Evolutionary conservation across 1,140 invertebrate genomes (phyloP), one percentile per base, ranked within the genome.

Genomic region (Oncopodura yosiiana): DNA sequence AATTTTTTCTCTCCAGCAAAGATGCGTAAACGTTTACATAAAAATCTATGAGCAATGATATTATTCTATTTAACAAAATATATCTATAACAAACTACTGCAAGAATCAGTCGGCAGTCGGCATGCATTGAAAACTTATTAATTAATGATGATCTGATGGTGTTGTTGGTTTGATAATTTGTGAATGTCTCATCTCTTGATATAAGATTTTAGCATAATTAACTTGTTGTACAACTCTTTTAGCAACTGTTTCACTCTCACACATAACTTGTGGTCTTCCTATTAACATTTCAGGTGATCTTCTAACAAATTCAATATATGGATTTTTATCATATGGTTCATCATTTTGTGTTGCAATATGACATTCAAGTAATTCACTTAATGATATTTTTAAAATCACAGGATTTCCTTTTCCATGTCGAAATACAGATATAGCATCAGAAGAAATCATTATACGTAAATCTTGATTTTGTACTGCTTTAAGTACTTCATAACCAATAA

Each of bases 141-240:
- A 11, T 26, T 37, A 23, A 39, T 18, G 51, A 14, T 56, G 30
- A 14, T 56, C 55, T 16, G 19, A 24, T 8, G 32, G n/a, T 0
- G 55, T 45, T 18, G n/a, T 44, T 0, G 46, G 38, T 26, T 61
- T 56, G 0, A 46, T 36, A 21, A 61, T 55, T 29, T 60, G 65
- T 9, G 74, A 75, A 37, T 83, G 81, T 55, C 75, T 72, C 56
- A 79, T 75, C 74, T 94, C 89, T 68, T 87, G 81, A 68, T 83
- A 86, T 65, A 92, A 78, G 66, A 81, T 82, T 69, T 87, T 87
- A 34, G 89, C 89, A 71, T 89, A 89, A 66, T 87, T 89, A 50
- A 86, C 81, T 71, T 85, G 77, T 60, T 83, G 78, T 3, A 75
- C 76, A 38, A 90, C 85, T 75, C 81, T 81, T 64, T 79, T 76